Evolutionary conservation across 2,113 vertebrate genomes (phyloP).

Genomic region (Henicopernis longicauda): DNA sequence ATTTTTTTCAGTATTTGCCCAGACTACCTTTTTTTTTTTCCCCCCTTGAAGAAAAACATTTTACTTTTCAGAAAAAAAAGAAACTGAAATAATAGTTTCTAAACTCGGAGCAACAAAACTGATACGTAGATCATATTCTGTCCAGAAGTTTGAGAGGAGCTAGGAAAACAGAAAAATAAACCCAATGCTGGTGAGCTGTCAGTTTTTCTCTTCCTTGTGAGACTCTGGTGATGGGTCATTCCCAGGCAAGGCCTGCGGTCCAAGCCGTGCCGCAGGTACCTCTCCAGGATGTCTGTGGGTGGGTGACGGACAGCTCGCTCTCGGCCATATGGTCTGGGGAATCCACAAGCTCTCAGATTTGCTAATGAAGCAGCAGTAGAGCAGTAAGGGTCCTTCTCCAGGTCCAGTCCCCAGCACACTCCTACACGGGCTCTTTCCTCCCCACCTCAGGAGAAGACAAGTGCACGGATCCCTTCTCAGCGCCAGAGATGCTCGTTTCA

Average conservation of each 20-base stretch:
- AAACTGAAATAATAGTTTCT: background rate
- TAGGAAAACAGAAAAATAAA: background rate
- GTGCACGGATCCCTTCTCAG: accelerated
- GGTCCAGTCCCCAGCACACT: background rate
- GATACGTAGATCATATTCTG: background rate
- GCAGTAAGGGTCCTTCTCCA: background rate
- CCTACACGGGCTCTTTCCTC: accelerated
- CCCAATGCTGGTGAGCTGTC: background rate
- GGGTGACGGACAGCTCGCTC: background rate
- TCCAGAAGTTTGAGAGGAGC: background rate
- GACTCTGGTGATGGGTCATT: background rate
- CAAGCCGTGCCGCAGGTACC: background rate
- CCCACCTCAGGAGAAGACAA: background rate
- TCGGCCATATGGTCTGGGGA: background rate
- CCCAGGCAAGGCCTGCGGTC: background rate
- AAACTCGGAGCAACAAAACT: background rate
- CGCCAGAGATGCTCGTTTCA: background rate
- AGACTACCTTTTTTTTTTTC: background rate
- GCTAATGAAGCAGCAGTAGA: background rate
- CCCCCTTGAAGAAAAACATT: background rate
- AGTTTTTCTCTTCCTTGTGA: background rate
- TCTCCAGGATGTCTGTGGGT: too few species aligned
- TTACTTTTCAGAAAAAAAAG: background rate
- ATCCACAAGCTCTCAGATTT: background rate
- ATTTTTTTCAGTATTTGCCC: background rate